Evolutionary conservation across 2,888 invertebrate species (phyloP).

Genomic region (Heterodera filipjevi): DNA sequence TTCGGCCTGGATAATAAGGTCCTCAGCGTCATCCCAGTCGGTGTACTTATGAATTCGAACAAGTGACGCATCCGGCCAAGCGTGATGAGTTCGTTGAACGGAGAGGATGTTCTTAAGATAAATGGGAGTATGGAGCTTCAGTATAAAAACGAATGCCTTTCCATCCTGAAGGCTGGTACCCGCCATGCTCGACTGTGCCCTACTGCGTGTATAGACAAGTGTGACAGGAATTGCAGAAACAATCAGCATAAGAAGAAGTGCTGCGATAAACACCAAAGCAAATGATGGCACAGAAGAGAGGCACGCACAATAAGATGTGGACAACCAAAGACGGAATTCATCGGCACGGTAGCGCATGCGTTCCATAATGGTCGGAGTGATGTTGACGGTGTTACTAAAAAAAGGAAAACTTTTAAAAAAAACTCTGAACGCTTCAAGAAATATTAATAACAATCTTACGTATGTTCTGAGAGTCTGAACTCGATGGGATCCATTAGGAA

Average conservation of each 20-base stretch:
- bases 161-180: background rate
- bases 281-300: conserved; percentile 43
- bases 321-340: conserved; percentile 32
- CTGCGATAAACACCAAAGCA: conserved; percentile 42
- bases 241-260: conserved; percentile 42
- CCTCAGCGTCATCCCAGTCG: conserved; percentile 1
- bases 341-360: conserved; percentile 30
- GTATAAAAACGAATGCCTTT: background rate
- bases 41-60: conserved; percentile 6
- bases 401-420: background rate
- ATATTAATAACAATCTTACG: too few species aligned
- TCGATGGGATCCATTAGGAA: conserved; percentile 5
- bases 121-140: too few species aligned
- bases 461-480: conserved; percentile 1
- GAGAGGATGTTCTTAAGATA: background rate
- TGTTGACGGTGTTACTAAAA: background rate
- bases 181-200: conserved; percentile 6
- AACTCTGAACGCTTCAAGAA: background rate
- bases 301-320: conserved; percentile 37
- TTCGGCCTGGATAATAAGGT: conserved; percentile 14
- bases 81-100: background rate
- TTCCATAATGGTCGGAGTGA: conserved; percentile 20
- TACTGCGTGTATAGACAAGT: conserved; percentile 34
- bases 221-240: conserved; percentile 44
- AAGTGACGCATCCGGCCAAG: background rate